Evolutionary conservation across 2,113 vertebrate genomes (phyloP), one percentile per base, ranked within the genome.

Genomic region (Scomber scombrus): DNA sequence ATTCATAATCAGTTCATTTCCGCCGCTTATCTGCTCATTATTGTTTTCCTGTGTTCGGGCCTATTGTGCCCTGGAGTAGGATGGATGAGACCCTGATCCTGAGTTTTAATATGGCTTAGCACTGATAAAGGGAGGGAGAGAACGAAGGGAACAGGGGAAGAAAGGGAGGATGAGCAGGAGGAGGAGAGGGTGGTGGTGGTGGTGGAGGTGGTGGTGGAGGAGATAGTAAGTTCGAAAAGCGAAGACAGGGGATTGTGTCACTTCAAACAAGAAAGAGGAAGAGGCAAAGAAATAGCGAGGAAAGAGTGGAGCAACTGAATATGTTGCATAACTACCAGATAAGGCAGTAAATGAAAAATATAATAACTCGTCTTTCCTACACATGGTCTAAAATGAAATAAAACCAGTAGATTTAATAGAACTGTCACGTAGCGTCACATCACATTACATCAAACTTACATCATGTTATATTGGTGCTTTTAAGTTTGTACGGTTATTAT

Each of bases 1-100:
- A 50, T 88, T 83, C 74, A 70, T 84, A 87, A 90, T 89, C 80
- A 80, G 67, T 71, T 81, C 54, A 85, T 88, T 88, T 86, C 91
- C 63, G n/a, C 52, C 29, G 64, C 76, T 79, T 79, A 89, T 90
- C 83, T 74, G 64, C 75, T 90, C 68, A 76, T 88, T 88, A 87
- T 81, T 87, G 85, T 87, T 88, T 87, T 47, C 79, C 52, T 73
- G 52, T 56, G 57, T 85, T 81, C 49, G 18, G 66, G 75, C 49
- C 46, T 67, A 75, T 86, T 77, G 60, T 78, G 69, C 84, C 84
- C 84, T 31, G 70, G 69, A 86, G 91, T 66, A 49, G 52, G 63
- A 84, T 77, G 65, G 69, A 87, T 80, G 82, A 87, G 79, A 75
- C 45, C 67, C 60, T 51, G 64, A 61, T 70, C 78, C 68, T 62